Conservation (phyloP, 2,113 vertebrate genomes). For the Furnarius figulus region DNA sequence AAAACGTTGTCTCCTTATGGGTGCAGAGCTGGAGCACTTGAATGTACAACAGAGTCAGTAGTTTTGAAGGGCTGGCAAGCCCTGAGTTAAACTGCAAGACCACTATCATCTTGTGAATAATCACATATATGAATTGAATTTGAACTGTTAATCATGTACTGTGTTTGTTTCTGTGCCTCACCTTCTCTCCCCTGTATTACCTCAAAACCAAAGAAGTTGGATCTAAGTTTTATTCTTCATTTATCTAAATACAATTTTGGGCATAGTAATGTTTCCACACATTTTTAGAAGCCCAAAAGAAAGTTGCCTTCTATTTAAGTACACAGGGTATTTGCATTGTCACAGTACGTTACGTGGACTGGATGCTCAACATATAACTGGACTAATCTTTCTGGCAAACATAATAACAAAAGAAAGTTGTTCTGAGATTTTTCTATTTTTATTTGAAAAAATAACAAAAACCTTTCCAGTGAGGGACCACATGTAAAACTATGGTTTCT, state of each 20-base stretch:
- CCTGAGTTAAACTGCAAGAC: neutral
- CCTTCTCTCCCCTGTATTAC: neutral
- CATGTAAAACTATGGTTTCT: constrained; percentile 74
- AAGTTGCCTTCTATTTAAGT: constrained; percentile 60
- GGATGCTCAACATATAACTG: constrained; percentile 64
- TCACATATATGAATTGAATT: neutral
- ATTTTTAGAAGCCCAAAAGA: neutral
- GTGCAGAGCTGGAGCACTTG: neutral
- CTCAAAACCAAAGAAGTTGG: neutral
- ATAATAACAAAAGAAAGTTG: constrained; percentile 73
- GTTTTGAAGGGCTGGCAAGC: neutral
- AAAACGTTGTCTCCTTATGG: neutral
- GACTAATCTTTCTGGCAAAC: constrained; percentile 62
- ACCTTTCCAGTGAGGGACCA: constrained; percentile 22
- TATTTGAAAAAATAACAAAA: constrained; percentile 47
- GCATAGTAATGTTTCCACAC: neutral
- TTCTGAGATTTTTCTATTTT: constrained; percentile 65
- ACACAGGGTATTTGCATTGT: constrained; percentile 68
- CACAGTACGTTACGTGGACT: constrained; percentile 54
- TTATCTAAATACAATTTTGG: neutral
- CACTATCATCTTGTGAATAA: neutral
- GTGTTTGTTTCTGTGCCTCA: neutral
- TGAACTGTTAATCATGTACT: neutral
- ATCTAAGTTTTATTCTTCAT: neutral
- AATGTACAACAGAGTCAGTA: neutral